Conservation (phyloP, 2,888 invertebrate species). For the Ashinkailepas kermadecensis region DNA sequence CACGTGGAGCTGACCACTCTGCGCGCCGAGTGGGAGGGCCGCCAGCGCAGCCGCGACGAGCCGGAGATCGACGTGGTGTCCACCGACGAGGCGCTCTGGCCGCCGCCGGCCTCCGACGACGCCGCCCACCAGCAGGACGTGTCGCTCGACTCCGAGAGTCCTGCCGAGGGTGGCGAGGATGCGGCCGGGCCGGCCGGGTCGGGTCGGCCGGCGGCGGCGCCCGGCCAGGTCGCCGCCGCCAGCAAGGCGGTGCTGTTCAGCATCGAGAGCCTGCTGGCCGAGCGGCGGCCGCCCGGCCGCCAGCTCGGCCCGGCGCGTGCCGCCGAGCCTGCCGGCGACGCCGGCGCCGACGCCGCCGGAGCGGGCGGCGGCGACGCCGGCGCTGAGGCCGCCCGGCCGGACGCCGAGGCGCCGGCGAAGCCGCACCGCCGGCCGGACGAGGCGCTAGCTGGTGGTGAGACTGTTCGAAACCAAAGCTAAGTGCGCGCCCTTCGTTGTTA, state of each 20-base stretch:
- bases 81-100: constrained; percentile 9
- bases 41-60: constrained; percentile 43
- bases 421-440: no score
- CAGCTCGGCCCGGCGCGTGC: neutral
- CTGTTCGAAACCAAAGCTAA: neutral
- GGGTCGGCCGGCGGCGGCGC: no score
- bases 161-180: no score
- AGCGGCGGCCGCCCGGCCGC: neutral
- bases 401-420: no score
- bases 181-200: no score
- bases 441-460: neutral
- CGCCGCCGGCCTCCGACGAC: no score
- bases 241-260: constrained; percentile 27
- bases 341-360: neutral
- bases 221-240: neutral
- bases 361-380: no score
- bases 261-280: constrained; percentile 13
- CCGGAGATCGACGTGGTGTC: constrained; percentile 22
- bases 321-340: neutral
- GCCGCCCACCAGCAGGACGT: no score
- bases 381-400: no score
- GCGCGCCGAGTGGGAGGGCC: constrained; percentile 74
- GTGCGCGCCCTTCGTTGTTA: neutral
- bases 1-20: constrained; percentile 78
- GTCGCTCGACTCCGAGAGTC: no score